A percentile compares a stretch with the other conserved stretches of the same genome.
These are phyloP conservation scores for Novumbra hubbsi DNA, from an alignment of 2,797 vertebrate species.

Conservation along the genomic window DNA sequence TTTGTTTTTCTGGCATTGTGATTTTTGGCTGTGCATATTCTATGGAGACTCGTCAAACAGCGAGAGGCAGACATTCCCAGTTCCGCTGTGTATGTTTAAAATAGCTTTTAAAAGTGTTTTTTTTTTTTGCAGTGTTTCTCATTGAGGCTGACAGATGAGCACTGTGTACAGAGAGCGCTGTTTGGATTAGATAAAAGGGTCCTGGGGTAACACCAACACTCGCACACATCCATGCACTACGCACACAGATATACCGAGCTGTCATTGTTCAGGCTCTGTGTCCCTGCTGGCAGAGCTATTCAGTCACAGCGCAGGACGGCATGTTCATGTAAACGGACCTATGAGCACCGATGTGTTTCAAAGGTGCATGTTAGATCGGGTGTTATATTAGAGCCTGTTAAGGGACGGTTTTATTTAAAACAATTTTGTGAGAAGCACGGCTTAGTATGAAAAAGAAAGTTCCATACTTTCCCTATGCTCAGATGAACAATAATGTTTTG, in stretches of 20 bases:
- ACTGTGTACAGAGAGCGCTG: slow-evolving; percentile 37
- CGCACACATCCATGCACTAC: slow-evolving; percentile 49
- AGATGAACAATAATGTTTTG: too few species aligned
- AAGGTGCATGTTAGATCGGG: too few species aligned
- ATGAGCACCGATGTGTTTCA: too few species aligned
- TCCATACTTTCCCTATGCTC: too few species aligned
- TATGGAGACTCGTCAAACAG: slow-evolving; percentile 64
- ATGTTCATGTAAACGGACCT: background rate
- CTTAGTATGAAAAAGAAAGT: too few species aligned
- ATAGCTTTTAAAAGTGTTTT: background rate
- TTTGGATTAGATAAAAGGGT: slow-evolving; percentile 58
- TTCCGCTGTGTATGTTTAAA: slow-evolving; percentile 26
- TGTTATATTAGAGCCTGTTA: too few species aligned
- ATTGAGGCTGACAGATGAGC: slow-evolving; percentile 41
- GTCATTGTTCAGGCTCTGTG: background rate
- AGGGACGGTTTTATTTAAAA: too few species aligned
- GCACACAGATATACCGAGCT: slow-evolving; percentile 1
- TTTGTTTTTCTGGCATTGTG: slow-evolving; percentile 51
- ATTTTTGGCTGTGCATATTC: slow-evolving; percentile 38
- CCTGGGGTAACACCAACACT: slow-evolving; percentile 57
- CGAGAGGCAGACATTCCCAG: slow-evolving; percentile 46
- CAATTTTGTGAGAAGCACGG: too few species aligned
- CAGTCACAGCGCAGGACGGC: slow-evolving; percentile 57
- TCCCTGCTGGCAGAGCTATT: slow-evolving; percentile 62
- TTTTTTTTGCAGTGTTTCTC: slow-evolving; percentile 31